Percentiles rank a stretch among this genome's conserved stretches.
Evolutionary conservation across 92 coral and sea anemone species (phyloP).

Genomic region (Phymanthus crucifer): DNA sequence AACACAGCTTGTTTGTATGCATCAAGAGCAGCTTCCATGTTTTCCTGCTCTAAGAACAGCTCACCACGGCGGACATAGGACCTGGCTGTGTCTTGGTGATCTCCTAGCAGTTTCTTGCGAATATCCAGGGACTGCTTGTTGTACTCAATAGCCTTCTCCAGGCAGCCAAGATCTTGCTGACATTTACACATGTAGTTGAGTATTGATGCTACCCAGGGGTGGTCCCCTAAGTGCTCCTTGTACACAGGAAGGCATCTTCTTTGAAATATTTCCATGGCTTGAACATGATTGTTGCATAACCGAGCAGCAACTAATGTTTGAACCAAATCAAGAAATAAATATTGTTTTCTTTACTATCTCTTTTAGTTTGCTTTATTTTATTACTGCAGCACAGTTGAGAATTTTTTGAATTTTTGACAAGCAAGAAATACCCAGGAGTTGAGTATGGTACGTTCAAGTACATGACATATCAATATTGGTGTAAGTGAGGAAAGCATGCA

Average conservation of each 20-base stretch:
- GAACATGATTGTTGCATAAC: constrained; percentile 9
- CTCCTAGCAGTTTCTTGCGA: constrained; percentile 22
- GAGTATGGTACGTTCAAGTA: no score
- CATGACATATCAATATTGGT: no score
- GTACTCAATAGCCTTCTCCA: constrained; percentile 22
- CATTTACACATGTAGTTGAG: constrained; percentile 30
- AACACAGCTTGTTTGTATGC: constrained; percentile 13
- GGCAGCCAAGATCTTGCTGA: constrained; percentile 13
- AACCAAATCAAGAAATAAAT: no score
- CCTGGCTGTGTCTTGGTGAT: constrained; percentile 41
- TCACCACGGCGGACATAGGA: constrained; percentile 17
- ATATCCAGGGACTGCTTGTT: constrained; percentile 8
- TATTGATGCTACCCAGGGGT: constrained; percentile 45
- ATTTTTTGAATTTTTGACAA: no score
- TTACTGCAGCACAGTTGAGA: no score
- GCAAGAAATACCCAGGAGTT: no score
- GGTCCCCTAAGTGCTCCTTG: constrained; percentile 38
- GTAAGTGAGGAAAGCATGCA: no score
- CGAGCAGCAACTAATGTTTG: neutral
- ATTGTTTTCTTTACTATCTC: no score
- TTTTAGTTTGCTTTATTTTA: no score
- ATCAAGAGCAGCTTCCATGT: constrained; percentile 10
- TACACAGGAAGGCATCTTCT: constrained; percentile 19
- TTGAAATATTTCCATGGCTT: constrained; percentile 21
- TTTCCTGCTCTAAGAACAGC: neutral